Evolutionary conservation across 2,888 invertebrate genomes (phyloP).

Genomic region (Drosophila nr. medialis): DNA sequence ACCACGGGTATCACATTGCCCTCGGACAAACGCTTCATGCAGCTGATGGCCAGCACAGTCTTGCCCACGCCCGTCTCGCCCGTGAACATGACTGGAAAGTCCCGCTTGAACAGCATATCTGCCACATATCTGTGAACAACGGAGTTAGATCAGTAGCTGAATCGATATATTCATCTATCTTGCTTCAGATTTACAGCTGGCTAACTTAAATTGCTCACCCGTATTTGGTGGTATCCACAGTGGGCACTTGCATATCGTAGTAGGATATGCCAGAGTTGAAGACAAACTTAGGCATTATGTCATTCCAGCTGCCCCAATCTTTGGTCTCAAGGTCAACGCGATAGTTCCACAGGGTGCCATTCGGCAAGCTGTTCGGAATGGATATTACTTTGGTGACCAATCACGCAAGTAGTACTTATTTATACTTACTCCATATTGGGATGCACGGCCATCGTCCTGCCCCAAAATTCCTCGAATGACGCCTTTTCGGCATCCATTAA

Average conservation of each 20-base stretch:
- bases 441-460: slow-evolving; percentile 86
- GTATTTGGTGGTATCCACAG: slow-evolving; percentile 95
- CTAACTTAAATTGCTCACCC: slow-evolving; percentile 85
- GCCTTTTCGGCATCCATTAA: slow-evolving; percentile 89
- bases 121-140: slow-evolving; percentile 75
- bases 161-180: not conserved
- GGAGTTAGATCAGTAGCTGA: not conserved
- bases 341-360: slow-evolving; percentile 90
- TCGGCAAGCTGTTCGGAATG: slow-evolving; percentile 87
- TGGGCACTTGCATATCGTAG: slow-evolving; percentile 95
- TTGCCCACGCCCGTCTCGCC: slow-evolving; percentile 97
- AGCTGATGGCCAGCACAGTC: slow-evolving; percentile 92
- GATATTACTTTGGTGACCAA: no score
- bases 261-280: slow-evolving; percentile 91
- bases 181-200: not conserved
- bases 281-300: slow-evolving; percentile 90
- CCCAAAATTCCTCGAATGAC: slow-evolving; percentile 89
- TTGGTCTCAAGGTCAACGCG: slow-evolving; percentile 90
- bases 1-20: slow-evolving; percentile 90
- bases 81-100: slow-evolving; percentile 93
- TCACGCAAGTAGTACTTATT: not conserved
- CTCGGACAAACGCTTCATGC: slow-evolving; percentile 88
- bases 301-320: slow-evolving; percentile 91
- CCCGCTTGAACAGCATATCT: slow-evolving; percentile 89
- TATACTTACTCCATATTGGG: slow-evolving; percentile 64